These are phyloP conservation scores for Pseudorectes ferrugineus DNA, from an alignment of 2,113 vertebrate species.

Conservation along the genomic window DNA sequence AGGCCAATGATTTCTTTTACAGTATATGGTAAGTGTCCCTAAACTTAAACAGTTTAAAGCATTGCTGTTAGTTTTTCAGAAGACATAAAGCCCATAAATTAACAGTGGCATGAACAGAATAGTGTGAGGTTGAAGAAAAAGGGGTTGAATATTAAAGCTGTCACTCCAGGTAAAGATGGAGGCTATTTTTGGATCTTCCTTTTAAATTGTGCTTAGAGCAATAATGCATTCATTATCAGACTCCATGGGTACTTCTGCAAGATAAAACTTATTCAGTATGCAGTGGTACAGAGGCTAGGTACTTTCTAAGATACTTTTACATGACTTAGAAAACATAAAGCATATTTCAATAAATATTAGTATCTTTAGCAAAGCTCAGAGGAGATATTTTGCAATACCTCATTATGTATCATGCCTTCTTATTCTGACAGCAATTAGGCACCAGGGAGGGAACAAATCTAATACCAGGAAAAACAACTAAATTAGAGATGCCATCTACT, in stretches of 20 bases:
- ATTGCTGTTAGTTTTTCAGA: slow-evolving; percentile 6
- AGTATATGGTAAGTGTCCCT: neutral
- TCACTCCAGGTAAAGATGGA: slow-evolving; percentile 40
- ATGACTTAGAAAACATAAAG: slow-evolving; percentile 42
- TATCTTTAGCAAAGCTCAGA: slow-evolving; percentile 50
- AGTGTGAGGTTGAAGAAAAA: neutral
- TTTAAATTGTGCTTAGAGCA: slow-evolving; percentile 45
- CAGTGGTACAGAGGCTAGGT: neutral
- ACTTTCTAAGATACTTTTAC: neutral
- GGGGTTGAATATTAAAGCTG: slow-evolving; percentile 40
- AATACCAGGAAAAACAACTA: slow-evolving; percentile 41
- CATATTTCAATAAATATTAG: slow-evolving; percentile 60
- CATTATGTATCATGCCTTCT: slow-evolving; percentile 25
- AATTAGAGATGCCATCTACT: slow-evolving; percentile 14
- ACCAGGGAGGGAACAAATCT: slow-evolving; percentile 30
- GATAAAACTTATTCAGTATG: slow-evolving; percentile 31
- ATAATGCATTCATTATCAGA: slow-evolving; percentile 57
- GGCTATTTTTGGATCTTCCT: slow-evolving; percentile 45
- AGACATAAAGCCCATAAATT: neutral
- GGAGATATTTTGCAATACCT: slow-evolving; percentile 44
- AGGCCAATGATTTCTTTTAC: neutral
- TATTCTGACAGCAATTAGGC: slow-evolving; percentile 50
- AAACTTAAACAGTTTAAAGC: slow-evolving; percentile 33
- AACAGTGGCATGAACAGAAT: slow-evolving; percentile 13
- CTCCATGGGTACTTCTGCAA: neutral